Base-by-base conservation (phyloP, 2,797 vertebrate genomes). In the Hyperoplus lanceolatus region DNA sequence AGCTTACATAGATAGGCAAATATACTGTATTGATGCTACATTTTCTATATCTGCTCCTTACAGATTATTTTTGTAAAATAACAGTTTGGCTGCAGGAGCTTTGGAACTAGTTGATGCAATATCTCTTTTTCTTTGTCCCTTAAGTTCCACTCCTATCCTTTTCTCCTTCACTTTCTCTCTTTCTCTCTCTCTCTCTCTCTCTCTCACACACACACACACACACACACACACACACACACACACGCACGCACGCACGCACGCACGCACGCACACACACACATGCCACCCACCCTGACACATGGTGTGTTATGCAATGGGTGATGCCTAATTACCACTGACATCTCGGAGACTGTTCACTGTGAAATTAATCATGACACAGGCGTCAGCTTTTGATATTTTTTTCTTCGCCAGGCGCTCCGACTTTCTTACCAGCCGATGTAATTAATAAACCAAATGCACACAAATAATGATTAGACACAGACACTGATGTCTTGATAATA, bases 261-360 rank as follows among this genome's bases (percentile, higher is more conserved):
- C 70, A 58, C 72, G 64, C 79, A 70, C 54, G 21, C 81, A 73
- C 46, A 21, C 77, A 87, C 80, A 86, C 84, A 89, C 89, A 80
- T n/a, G 81, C 94, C 92, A 93, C 92, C 94, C 92, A 94, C 91
- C 93, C 93, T 84, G 89, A 94, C 94, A 95, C 92, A 94, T 95
- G 95, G 94, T 92, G 92, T 93, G 92, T 96, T 96, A 96, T 93
- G 94, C 93, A 96, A 95, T 89, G 89, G 94, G 92, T 94, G 93
- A 94, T 94, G 93, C 93, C 92, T 95, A 95, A 95, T 95, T 95
- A 95, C 94, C 94, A 94, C 92, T 94, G 95, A 95, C 95, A 96
- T 94, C 93, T 93, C 92, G 48, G 92, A 95, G 93, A 95, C 93
- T 94, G 94, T 95, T 95, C 92, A 92, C 93, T 90, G 94, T 87